Conservation (phyloP, 2,797 vertebrate species). For the Hypotaenidia philippensis region DNA sequence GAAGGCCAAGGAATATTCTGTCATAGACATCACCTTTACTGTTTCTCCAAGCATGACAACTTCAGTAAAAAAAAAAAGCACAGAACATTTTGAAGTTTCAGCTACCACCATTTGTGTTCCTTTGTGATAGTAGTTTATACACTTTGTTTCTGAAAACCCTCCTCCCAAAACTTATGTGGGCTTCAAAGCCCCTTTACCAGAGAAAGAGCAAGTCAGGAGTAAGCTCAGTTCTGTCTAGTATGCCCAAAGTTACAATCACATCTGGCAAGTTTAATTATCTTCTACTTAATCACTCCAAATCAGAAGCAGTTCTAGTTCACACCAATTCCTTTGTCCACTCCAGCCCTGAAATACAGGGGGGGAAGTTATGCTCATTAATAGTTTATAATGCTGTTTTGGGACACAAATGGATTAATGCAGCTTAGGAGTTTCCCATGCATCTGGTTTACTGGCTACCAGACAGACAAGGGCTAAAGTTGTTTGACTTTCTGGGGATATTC, state of each 20-base stretch:
- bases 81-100: slow-evolving; percentile 68
- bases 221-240: slow-evolving; percentile 68
- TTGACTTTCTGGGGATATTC: slow-evolving; percentile 33
- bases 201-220: slow-evolving; percentile 55
- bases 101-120: slow-evolving; percentile 67
- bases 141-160: slow-evolving; percentile 33
- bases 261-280: background rate
- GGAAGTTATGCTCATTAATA: background rate
- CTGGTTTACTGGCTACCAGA: slow-evolving; percentile 32
- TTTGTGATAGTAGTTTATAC: slow-evolving; percentile 63
- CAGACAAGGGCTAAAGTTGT: background rate
- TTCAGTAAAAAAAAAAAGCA: slow-evolving; percentile 75
- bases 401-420: slow-evolving; percentile 3
- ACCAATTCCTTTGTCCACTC: slow-evolving; percentile 26
- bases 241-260: slow-evolving; percentile 21
- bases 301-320: slow-evolving; percentile 26
- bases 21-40: slow-evolving; percentile 80
- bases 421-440: background rate
- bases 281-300: slow-evolving; percentile 21
- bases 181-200: background rate
- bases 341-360: background rate
- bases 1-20: slow-evolving; percentile 74
- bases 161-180: slow-evolving; percentile 8
- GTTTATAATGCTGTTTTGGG: slow-evolving; percentile 29
- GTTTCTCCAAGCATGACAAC: slow-evolving; percentile 79